A percentile compares a stretch with the other conserved stretches of the same genome.
Conservation (phyloP, 2,797 vertebrate species). For the Valencia hispanica region DNA sequence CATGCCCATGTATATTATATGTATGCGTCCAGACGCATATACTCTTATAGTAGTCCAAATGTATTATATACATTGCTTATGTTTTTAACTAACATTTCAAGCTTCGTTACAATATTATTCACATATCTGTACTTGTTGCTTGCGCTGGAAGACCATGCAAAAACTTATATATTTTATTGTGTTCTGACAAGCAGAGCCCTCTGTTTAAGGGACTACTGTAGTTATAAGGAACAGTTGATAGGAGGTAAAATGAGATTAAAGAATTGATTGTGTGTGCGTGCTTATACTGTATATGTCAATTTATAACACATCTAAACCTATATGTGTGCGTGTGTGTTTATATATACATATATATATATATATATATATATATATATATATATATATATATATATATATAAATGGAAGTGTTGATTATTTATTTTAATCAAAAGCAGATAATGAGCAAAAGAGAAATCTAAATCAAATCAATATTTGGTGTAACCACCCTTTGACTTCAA, state of each 20-base stretch:
- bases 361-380: not conserved
- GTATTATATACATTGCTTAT: slow-evolving; percentile 77
- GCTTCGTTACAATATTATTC: slow-evolving; percentile 62
- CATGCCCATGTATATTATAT: slow-evolving; percentile 82
- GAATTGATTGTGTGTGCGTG: not conserved
- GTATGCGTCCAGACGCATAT: slow-evolving; percentile 75
- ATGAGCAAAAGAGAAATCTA: no score
- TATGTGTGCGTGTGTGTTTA: no score
- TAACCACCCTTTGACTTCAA: no score
- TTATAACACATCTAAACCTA: no score
- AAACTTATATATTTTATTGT: slow-evolving; percentile 81
- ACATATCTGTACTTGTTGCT: slow-evolving; percentile 81
- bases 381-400: no score
- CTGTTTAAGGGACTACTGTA: slow-evolving; percentile 14
- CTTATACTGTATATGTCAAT: not conserved
- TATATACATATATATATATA: no score
- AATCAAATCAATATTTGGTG: no score
- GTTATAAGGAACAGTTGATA: slow-evolving; percentile 20
- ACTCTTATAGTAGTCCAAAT: slow-evolving; percentile 62
- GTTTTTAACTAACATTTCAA: slow-evolving; percentile 74
- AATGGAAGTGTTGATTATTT: no score
- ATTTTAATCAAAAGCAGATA: no score
- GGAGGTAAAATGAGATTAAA: slow-evolving; percentile 14
- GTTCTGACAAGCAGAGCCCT: slow-evolving; percentile 50
- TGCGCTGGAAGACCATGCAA: slow-evolving; percentile 82